Conservation (phyloP, 2,888 invertebrate genomes). For the Lepidonotus clava region DNA sequence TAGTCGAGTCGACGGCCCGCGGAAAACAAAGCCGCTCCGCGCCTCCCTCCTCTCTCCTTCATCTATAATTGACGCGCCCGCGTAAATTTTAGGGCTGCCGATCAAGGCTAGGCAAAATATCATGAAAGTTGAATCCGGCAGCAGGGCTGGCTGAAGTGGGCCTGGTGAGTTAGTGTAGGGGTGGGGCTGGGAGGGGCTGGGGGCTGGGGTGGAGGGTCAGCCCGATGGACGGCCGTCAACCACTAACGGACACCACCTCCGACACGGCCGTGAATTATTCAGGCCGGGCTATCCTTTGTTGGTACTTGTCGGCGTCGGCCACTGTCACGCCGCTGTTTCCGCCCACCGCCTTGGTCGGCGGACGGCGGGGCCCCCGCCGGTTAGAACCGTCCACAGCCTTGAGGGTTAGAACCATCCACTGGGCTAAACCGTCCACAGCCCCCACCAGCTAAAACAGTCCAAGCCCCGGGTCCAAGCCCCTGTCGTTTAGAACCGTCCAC, state of each 20-base stretch:
- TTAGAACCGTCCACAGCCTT: neutral
- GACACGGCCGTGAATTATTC: conserved; percentile 45
- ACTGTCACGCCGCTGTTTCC: conserved; percentile 46
- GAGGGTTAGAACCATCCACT: too few species aligned
- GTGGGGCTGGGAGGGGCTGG: neutral
- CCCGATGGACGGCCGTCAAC: conserved; percentile 17
- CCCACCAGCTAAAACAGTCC: too few species aligned
- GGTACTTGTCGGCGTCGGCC: conserved; percentile 20
- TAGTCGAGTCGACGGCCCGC: conserved; percentile 32
- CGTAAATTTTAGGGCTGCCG: conserved; percentile 39
- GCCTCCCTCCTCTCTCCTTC: neutral
- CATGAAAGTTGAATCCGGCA: conserved; percentile 34
- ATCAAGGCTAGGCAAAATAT: conserved; percentile 43
- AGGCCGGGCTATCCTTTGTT: conserved; percentile 34
- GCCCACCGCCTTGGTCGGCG: neutral
- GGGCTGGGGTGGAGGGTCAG: neutral
- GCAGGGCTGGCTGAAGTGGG: neutral
- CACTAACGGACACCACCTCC: conserved; percentile 40
- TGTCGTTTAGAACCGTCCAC: too few species aligned
- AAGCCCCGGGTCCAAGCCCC: too few species aligned
- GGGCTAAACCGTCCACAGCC: neutral
- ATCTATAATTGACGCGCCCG: conserved; percentile 19
- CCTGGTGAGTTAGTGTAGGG: neutral
- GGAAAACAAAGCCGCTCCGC: conserved; percentile 40
- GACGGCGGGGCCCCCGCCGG: neutral